phyloP scores from a whole-genome alignment of 2,113 vertebrate genomes.

The Vulpes lagopus region DNA sequence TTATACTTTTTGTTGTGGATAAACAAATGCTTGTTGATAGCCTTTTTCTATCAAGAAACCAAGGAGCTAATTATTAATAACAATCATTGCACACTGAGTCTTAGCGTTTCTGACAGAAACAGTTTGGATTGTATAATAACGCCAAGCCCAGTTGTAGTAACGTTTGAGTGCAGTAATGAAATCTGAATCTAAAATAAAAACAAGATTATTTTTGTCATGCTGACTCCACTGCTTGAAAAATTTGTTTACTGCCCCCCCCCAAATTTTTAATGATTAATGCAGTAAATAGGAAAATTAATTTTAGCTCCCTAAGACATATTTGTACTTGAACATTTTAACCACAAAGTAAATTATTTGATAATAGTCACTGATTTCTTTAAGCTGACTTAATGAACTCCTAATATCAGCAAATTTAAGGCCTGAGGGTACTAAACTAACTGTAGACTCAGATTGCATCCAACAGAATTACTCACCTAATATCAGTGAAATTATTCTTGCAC shows the following conservation, averaged over 20 bases:
- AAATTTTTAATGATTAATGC: constrained; percentile 73
- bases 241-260: constrained; percentile 84
- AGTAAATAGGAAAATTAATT: constrained; percentile 76
- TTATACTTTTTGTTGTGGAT: constrained; percentile 94
- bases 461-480: constrained; percentile 55
- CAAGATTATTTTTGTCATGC: constrained; percentile 93
- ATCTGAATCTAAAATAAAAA: constrained; percentile 93
- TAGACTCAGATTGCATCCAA: constrained; percentile 51
- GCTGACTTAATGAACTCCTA: constrained; percentile 71
- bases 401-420: constrained; percentile 77
- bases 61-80: constrained; percentile 92
- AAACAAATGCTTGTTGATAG: constrained; percentile 94
- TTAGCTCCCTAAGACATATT: constrained; percentile 32
- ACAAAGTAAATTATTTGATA: constrained; percentile 71
- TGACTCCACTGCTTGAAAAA: constrained; percentile 90
- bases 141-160: constrained; percentile 90
- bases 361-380: constrained; percentile 65
- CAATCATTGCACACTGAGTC: constrained; percentile 91
- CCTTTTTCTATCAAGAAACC: constrained; percentile 92
- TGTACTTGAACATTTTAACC: constrained; percentile 58
- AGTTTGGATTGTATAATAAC: constrained; percentile 92
- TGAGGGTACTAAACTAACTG: constrained; percentile 60
- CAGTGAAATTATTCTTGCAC: constrained; percentile 56
- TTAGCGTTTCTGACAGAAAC: constrained; percentile 91
- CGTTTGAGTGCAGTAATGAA: constrained; percentile 91